Percentiles rank a stretch among this genome's conserved stretches.
phyloP scores from a whole-genome alignment of 1,140 invertebrate species.

The Papilio glaucus region DNA sequence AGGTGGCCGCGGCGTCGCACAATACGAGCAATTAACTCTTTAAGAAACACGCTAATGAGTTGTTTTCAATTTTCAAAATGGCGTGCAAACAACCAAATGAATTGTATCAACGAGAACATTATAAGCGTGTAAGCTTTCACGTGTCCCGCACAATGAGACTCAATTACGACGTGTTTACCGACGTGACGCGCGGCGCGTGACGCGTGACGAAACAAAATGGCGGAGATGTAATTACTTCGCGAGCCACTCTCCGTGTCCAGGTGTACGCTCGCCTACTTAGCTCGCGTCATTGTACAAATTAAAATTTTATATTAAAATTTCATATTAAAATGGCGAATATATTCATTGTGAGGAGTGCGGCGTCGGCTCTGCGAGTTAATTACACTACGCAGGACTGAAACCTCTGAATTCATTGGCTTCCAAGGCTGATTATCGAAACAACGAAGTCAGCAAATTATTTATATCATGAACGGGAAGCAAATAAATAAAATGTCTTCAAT shows the following conservation, averaged over 20 bases:
- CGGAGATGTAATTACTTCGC: background rate
- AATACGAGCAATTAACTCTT: conserved; percentile 6
- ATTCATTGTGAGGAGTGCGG: background rate
- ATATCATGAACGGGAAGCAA: too few relatives aligned
- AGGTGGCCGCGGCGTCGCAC: background rate
- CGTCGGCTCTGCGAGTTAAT: background rate
- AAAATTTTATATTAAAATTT: background rate
- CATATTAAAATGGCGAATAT: background rate
- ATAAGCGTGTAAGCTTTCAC: conserved; percentile 1
- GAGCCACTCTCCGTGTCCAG: background rate
- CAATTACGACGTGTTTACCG: conserved; percentile 10
- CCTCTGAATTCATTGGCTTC: background rate
- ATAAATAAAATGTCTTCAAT: too few relatives aligned
- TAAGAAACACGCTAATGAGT: background rate
- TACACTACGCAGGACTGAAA: background rate
- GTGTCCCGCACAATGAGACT: conserved; percentile 9
- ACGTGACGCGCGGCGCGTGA: background rate
- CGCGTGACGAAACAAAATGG: conserved; percentile 18
- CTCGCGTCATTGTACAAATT: background rate
- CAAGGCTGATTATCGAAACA: background rate
- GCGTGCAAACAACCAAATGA: conserved; percentile 2
- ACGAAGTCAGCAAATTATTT: background rate
- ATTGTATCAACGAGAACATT: conserved; percentile 21
- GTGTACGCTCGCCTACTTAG: background rate
- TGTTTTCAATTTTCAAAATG: conserved; percentile 1